Percentiles rank a stretch among this genome's conserved stretches.
Evolutionary conservation across 2,888 invertebrate species (phyloP).

Genomic region (Eristalis pertinax): DNA sequence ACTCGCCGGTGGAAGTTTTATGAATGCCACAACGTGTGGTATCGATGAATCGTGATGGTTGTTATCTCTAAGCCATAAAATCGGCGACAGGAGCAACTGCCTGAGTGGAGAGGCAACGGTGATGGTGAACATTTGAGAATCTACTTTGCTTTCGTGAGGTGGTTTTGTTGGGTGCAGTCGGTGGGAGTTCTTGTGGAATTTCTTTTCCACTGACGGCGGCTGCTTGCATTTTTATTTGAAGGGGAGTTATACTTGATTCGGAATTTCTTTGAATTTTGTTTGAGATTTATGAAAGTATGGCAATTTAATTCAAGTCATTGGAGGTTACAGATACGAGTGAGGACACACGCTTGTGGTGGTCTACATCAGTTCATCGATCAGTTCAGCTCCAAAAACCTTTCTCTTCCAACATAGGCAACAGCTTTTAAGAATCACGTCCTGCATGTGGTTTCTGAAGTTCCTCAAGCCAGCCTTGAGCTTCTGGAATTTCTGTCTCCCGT

Average conservation of each 20-base stretch:
- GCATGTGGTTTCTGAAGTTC: too few relatives aligned
- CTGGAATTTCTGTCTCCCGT: too few relatives aligned
- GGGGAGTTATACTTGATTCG: background rate
- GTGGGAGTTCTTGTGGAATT: slow-evolving; percentile 38
- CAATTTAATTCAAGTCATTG: background rate
- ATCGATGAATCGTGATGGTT: slow-evolving; percentile 68
- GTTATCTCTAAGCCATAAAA: slow-evolving; percentile 65
- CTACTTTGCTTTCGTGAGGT: slow-evolving; percentile 46
- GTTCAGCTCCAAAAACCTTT: too few relatives aligned
- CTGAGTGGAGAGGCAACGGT: slow-evolving; percentile 7
- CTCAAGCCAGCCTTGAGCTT: too few relatives aligned
- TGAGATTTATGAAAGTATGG: background rate
- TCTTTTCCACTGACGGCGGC: slow-evolving; percentile 14
- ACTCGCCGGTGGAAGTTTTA: slow-evolving; percentile 4
- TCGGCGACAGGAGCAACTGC: slow-evolving; percentile 50
- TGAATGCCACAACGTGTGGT: slow-evolving; percentile 10
- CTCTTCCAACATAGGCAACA: too few relatives aligned
- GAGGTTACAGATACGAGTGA: too few relatives aligned
- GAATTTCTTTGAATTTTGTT: background rate
- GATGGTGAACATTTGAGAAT: slow-evolving; percentile 58
- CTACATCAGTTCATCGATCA: too few relatives aligned
- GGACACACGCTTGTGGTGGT: too few relatives aligned
- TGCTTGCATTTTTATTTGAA: slow-evolving; percentile 5
- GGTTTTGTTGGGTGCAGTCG: background rate
- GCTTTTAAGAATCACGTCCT: too few relatives aligned